A percentile compares a stretch with the other conserved stretches of the same genome.
phyloP scores from a whole-genome alignment of 2,113 vertebrate genomes.

The Colius striatus region DNA sequence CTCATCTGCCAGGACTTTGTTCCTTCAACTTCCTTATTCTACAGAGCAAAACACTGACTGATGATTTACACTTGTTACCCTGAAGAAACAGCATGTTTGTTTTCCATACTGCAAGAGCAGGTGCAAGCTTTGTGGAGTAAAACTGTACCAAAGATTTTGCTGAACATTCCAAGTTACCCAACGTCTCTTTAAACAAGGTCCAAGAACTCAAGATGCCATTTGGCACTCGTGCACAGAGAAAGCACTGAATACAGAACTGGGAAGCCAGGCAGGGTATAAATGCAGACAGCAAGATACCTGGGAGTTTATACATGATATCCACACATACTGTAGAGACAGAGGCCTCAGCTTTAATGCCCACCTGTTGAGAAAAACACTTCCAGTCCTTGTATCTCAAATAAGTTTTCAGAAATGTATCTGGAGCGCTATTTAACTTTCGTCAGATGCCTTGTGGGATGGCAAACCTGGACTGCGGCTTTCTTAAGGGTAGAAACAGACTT shows the following conservation, averaged over 20 bases:
- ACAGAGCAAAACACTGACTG: background rate
- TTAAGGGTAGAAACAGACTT: background rate
- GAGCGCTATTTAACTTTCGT: background rate
- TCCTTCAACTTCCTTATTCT: background rate
- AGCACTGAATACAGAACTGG: background rate
- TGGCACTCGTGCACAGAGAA: background rate
- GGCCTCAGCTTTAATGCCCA: background rate
- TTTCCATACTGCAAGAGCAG: background rate
- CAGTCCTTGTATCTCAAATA: background rate
- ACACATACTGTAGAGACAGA: background rate
- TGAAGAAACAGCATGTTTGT: background rate
- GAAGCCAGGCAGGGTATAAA: background rate
- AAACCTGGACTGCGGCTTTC: conserved; percentile 18
- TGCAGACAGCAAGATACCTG: background rate
- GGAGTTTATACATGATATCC: background rate
- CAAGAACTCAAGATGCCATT: background rate
- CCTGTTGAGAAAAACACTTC: background rate
- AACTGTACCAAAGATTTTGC: background rate
- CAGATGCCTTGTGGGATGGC: conserved; percentile 7
- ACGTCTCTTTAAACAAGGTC: background rate
- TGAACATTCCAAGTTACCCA: background rate
- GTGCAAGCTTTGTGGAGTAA: background rate
- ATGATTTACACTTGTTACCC: background rate
- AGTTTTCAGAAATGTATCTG: background rate
- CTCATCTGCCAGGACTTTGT: background rate